phyloP scores from a whole-genome alignment of 2,113 vertebrate species.

The Synodontis membranacea region DNA sequence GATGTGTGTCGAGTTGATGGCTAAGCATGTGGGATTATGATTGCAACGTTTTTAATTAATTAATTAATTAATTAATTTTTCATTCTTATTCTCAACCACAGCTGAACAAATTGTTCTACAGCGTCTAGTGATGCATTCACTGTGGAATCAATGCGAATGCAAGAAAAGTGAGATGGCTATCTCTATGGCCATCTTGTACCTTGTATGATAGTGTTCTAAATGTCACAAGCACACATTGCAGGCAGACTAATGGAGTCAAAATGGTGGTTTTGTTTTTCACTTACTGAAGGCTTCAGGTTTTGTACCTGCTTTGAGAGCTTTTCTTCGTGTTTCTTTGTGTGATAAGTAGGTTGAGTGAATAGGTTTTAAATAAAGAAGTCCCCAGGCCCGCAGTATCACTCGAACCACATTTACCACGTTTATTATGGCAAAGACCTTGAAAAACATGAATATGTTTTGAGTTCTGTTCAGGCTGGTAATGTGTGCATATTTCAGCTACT shows the following conservation, averaged over 20 bases:
- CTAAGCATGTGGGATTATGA: not conserved
- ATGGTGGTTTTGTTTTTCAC: not conserved
- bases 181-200: constrained; percentile 53
- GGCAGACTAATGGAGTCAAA: constrained; percentile 15
- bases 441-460: not conserved
- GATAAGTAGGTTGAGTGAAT: not conserved
- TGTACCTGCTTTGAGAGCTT: not conserved
- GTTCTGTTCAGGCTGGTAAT: not conserved
- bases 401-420: not conserved
- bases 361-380: constrained; percentile 19
- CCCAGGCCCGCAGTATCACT: not conserved
- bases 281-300: not conserved
- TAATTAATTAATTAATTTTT: no score
- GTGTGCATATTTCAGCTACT: not conserved
- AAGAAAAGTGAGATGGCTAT: constrained; percentile 56
- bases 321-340: not conserved
- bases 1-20: not conserved
- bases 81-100: not conserved
- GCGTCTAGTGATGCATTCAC: constrained; percentile 38
- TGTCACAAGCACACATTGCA: constrained; percentile 24
- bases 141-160: constrained; percentile 61
- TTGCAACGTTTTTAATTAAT: no score
- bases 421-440: not conserved
- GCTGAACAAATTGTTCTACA: not conserved
- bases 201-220: constrained; percentile 45